Evolutionary conservation across 2,888 invertebrate genomes (phyloP), one percentile per base, ranked within the genome.

Genomic region (Troides aeacus): DNA sequence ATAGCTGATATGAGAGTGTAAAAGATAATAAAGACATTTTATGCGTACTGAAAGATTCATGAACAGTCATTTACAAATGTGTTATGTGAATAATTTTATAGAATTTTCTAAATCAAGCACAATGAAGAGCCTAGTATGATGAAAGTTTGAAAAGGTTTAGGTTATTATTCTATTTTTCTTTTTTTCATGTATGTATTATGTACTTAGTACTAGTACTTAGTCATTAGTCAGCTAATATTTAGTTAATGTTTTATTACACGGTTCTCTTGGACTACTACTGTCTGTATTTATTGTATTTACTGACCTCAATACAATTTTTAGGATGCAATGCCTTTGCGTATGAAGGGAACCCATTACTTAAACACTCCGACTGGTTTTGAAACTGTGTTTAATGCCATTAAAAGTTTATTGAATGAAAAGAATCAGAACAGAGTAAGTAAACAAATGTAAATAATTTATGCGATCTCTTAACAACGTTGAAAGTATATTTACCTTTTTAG

Each of bases 341-440:
- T 93, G 77, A 94, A 95, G 80, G 94, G 93, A n/a, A 80, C 92
- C 18, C 94, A 94, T 77, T 93, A 93, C 69, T 76, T 94, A 59
- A 94, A 95, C 76, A 90, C 93, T 1, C 93, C 94, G 1, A 67
- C 91, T 7, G 90, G 93, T 10, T 94, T 94, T 76, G 94, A 94
- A 75, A 90, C 93, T 0, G 72, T 94, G 17, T 94, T 92, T 75
- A 91, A 89, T 71, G 81, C 93, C 24, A 84, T 94, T 56, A 93
- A 93, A 77, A 78, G 79, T 46, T 89, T 95, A 72, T 80, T 94
- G 71, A 94, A 91, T 71, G 93, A 94, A 67, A 95, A 95, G 79
- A 89, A 94, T 76, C 90, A 79, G 76, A 89, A 81, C 58, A 86
- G 94, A 79, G 94, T 94, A 86, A 88, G 88, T 84, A 69, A 39